Evolutionary conservation across 2,888 invertebrate species (phyloP), one percentile per base, ranked within the genome.

Genomic region (Lydus trimaculatus): DNA sequence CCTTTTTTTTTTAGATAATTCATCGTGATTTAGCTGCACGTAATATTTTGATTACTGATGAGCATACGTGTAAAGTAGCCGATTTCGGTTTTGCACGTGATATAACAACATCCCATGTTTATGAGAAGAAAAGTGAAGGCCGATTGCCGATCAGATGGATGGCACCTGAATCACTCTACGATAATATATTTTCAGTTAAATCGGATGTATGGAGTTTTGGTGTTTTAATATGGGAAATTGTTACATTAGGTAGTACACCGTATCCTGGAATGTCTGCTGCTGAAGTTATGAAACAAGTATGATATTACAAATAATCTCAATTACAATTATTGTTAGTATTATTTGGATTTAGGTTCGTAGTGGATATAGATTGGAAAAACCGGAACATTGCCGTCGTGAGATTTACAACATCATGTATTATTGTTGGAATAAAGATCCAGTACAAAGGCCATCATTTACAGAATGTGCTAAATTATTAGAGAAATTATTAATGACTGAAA

Each of bases 181-280:
- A 98, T 82, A 97, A 97, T 82, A 91, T 97, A 81, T 98, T 96
- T 86, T 95, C 96, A 13, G 92, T 94, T 1, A 96, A 97, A 85
- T 96, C 96, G 1, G 98, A 98, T 83, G 94, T 97, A 58, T 98
- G 97, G 97, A 96, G 97, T 78, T 98, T 97, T 79, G 97, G 97
- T 0, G 93, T 98, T 15, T 88, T 98, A 11, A 90, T 97, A 80
- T 98, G 98, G 98, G 98, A 98, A 86, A 95, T 98, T 62, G 95
- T 97, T 11, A 97, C 98, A 0, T 88, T 98, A 17, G 97, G 97
- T 20, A 96, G 97, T 31, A 97, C 97, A 63, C 98, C 98, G 0
- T 98, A 98, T 85, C 97, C 97, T 0, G 97, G 97, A 0, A 88
- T 97, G 79, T 94, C 95, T 0, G 97, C 97, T 0, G 92, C 92